phyloP scores from a whole-genome alignment of 2,797 vertebrate genomes.

The Mus caroli region DNA sequence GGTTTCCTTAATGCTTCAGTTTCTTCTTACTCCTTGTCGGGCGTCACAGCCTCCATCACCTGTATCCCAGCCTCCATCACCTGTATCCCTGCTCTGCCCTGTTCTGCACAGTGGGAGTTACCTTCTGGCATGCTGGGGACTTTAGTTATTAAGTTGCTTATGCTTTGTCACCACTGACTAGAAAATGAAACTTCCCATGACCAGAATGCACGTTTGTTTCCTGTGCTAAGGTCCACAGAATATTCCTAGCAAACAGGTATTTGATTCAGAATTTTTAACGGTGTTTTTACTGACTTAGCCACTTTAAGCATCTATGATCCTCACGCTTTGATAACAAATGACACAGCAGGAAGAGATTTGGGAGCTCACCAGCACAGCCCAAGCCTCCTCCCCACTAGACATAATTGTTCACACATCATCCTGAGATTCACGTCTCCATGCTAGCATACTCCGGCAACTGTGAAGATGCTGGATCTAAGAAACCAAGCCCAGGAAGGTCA shows the following conservation, averaged over 20 bases:
- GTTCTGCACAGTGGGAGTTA: background rate
- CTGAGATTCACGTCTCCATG: rapidly evolving
- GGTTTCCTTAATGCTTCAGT: rapidly evolving
- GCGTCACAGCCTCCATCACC: background rate
- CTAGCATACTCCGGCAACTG: rapidly evolving
- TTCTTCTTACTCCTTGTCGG: no score
- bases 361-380: background rate
- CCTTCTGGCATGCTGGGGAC: background rate
- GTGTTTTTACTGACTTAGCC: background rate
- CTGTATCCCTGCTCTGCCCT: background rate
- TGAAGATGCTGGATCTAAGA: background rate
- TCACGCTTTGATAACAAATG: background rate
- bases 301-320: background rate
- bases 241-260: background rate
- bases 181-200: background rate
- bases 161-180: background rate
- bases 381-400: background rate
- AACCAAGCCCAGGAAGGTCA: background rate
- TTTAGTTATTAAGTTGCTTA: background rate
- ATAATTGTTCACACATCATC: background rate
- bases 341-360: background rate
- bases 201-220: background rate
- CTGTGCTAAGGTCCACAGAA: background rate
- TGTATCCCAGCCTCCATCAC: background rate
- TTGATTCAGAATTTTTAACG: background rate